Evolutionary conservation across 2,888 invertebrate species (phyloP), one percentile per base, ranked within the genome.

Genomic region (Pyralis farinalis): DNA sequence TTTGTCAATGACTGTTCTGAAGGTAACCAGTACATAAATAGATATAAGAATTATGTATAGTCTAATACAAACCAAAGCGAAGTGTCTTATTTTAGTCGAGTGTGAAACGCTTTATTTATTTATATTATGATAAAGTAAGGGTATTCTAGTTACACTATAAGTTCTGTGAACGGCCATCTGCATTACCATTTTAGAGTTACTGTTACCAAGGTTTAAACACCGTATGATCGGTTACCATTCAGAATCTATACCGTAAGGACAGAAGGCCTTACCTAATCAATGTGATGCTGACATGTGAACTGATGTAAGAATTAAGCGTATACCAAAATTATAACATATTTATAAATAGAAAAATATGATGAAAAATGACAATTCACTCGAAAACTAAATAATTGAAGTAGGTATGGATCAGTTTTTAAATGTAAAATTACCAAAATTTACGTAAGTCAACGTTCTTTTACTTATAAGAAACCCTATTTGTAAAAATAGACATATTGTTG

Each of bases 61-160:
- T 86, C 77, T 79, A 70, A 67, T 71, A 62, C 59, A 81, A 84
- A 88, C 86, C 86, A 87, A 87, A 87, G 87, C 81, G 67, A 79
- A 78, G 78, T 84, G 77, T 84, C 73, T 78, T 76, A 74, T 67
- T 25, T 74, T 79, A 87, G 81, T 83, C 78, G 76, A 84, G 84
- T 83, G 84, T 86, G 63, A 84, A 85, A 86, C 87, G 86, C 84
- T 87, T 84, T 84, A 84, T 86, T 83, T 81, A 82, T 82, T 70
- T 70, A 73, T 54, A 53, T 49, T 69, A 64, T 46, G 40, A 42
- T 48, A 37, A 46, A 47, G 43, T 46, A 51, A 33, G 44, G 4
- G 10, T 25, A 12, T 47, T 38, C 40, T 42, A 47, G 50, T 53
- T 48, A 53, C 47, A 52, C 50, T 46, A 8, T 27, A 39, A 32